Base-by-base conservation (phyloP, 2,797 vertebrate genomes). In the Gorsachius magnificus region DNA sequence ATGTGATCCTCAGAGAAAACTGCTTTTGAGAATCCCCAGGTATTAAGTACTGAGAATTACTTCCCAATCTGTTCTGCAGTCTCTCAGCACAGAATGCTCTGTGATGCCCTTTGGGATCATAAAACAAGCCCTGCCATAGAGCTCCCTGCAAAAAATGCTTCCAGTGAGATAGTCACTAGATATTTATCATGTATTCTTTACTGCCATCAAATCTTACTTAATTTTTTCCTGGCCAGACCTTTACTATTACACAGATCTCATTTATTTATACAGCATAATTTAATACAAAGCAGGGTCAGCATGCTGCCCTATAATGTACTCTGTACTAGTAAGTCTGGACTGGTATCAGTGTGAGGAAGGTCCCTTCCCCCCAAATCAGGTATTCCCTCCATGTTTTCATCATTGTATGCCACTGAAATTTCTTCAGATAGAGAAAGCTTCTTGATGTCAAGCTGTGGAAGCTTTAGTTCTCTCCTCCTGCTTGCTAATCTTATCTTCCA, bases 1-100 rank as follows among this genome's bases (percentile, higher is more conserved):
- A 89, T 75, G 43, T 46, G 61, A 85, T 96, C 68, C 79, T 91
- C 57, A 66, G 70, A 95, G 86, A 88, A 93, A 91, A 95, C 56
- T 69, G 76, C 75, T 95, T 93, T 90, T 84, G 82, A 94, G 61
- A 86, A 90, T 95, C 80, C 57, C 78, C 75, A 84, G 78, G 58
- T 93, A 86, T 82, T 85, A 89, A 83, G 36, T 79, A 91, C 58
- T 43, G 51, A 87, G 83, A 95, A 83, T 72, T 84, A 46, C 43
- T 92, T 78, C 51, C 64, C 76, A 82, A 57, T 83, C 87, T 86
- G n/a, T 65, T 92, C 79, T 90, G 43, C 76, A 56, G 28, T 61
- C 74, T 87, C 46, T 85, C 64, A 77, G 72, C 87, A 76, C 57
- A n/a, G 46, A 84, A 7, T 26, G 38, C 69, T 83, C 9, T 48